Evolutionary conservation across 2,888 invertebrate genomes (phyloP).

Genomic region (Mesochorus sp.): DNA sequence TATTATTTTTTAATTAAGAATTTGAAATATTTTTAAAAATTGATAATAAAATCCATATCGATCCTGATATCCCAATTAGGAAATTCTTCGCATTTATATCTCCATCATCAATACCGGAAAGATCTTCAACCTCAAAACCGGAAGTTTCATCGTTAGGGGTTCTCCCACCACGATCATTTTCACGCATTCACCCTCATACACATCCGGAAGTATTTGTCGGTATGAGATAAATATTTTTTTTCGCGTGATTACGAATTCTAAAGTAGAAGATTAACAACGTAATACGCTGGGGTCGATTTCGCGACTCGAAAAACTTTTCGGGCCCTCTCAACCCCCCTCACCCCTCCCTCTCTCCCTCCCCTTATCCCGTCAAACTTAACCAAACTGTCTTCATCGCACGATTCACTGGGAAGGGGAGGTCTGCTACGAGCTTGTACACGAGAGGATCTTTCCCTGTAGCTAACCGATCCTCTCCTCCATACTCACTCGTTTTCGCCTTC

Average conservation of each 20-base stretch:
- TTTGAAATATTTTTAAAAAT: no score
- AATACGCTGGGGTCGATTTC: constrained; percentile 29
- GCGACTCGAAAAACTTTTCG: constrained; percentile 24
- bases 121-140: no score
- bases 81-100: no score
- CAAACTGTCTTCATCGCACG: constrained; percentile 51
- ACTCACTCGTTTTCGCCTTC: constrained; percentile 28
- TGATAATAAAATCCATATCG: no score
- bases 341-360: no score
- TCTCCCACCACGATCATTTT: background rate
- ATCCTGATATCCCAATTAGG: no score
- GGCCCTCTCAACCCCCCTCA: no score
- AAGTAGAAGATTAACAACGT: constrained; percentile 19
- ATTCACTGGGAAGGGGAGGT: constrained; percentile 11
- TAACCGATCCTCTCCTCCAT: constrained; percentile 13
- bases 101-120: no score
- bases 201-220: background rate
- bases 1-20: no score
- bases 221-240: background rate
- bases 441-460: background rate
- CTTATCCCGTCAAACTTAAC: constrained; percentile 37
- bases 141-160: background rate
- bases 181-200: background rate
- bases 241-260: background rate
- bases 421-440: constrained; percentile 18